Evolutionary conservation across 2,113 vertebrate species (phyloP), one percentile per base, ranked within the genome.

Genomic region (Leptosomus discolor): DNA sequence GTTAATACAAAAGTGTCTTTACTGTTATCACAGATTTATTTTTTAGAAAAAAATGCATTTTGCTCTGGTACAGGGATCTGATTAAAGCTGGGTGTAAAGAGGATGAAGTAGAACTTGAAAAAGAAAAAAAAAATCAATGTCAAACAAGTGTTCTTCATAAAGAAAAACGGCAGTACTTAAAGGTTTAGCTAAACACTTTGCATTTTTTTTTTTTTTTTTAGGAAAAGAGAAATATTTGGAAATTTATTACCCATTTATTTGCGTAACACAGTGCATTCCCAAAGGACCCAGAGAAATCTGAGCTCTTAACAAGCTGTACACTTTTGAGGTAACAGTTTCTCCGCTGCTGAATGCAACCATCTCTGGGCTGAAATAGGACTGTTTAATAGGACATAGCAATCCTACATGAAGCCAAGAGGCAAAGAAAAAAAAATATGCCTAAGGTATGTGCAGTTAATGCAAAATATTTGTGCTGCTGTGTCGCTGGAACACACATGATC

Each of bases 401-500:
- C 29, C 70, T 65, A 50, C 20, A 22, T 3, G 34, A 88, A 91
- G 65, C 32, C 20, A 36, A 90, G 67, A 88, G 37, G 61, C 70
- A 85, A 90, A 77, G 54, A n/a, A 61, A 88, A 92, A 48, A 51
- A 51, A 64, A 48, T 8, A 61, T 54, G 75, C 23, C 70, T 41
- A 91, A 88, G 51, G 30, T 93, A 24, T 60, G 70, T 43, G 46
- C 37, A 83, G 34, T 69, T 73, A 97, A 76, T 70, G 63, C 57
- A 83, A 91, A 95, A 92, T 92, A 88, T 96, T 95, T 95, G 37
- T 85, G 45, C 89, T 90, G 67, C 91, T 76, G 8, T 79, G 67
- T 43, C 6, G 18, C 77, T 87, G 67, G 69, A 92, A 91, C 53
- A 81, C 7, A 4, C 63, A 45, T 76, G 87, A 85, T 93, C 85